phyloP scores from a whole-genome alignment of 1,140 invertebrate species.

The Drosophila pectinifera region DNA sequence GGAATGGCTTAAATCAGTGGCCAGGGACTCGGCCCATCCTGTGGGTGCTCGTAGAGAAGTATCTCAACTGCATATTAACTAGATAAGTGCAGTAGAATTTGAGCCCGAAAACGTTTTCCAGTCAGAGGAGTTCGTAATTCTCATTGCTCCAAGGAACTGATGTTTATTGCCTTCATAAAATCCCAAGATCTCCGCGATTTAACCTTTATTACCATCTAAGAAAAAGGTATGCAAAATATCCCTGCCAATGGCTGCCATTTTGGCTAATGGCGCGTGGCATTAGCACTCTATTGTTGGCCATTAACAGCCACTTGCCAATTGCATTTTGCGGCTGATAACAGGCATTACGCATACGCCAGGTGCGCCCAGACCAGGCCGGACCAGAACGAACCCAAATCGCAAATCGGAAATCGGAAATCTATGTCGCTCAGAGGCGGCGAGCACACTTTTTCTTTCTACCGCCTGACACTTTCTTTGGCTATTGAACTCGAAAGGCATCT shows the following conservation, averaged over 20 bases:
- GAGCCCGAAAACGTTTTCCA: background rate
- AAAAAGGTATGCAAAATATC: background rate
- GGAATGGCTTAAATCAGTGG: slow-evolving; percentile 7
- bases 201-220: slow-evolving; percentile 3
- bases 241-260: slow-evolving; percentile 10
- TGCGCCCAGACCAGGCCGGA: slow-evolving; percentile 1
- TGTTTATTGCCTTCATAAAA: slow-evolving; percentile 6
- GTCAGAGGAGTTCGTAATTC: background rate
- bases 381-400: too few relatives aligned
- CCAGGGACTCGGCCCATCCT: slow-evolving; percentile 36
- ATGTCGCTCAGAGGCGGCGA: slow-evolving; percentile 41
- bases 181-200: slow-evolving; percentile 7
- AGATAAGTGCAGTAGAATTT: too few relatives aligned
- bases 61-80: too few relatives aligned
- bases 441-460: slow-evolving; percentile 80
- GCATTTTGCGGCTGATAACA: slow-evolving; percentile 60
- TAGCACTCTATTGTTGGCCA: slow-evolving; percentile 53
- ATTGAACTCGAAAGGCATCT: slow-evolving; percentile 78
- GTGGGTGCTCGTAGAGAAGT: slow-evolving; percentile 2
- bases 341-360: slow-evolving; percentile 69
- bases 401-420: slow-evolving; percentile 36
- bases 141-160: background rate
- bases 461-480: slow-evolving; percentile 78
- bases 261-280: slow-evolving; percentile 42
- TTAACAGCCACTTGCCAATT: slow-evolving; percentile 53